Conservation (phyloP, 2,113 vertebrate genomes). For the Tachuris rubrigastra region DNA sequence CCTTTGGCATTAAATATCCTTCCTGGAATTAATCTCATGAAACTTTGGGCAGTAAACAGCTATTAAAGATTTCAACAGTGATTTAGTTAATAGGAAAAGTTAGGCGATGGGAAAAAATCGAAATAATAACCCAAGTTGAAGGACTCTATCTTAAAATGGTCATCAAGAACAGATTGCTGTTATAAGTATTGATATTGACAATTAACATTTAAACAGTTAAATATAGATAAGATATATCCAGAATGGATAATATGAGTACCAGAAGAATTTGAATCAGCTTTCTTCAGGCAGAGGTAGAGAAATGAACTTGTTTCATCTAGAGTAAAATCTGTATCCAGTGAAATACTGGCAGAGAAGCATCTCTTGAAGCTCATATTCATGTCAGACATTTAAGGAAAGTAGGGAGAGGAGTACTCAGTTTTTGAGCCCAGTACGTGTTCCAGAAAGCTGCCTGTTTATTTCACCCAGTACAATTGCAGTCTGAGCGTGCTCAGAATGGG, state of each 20-base stretch:
- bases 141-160: background rate
- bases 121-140: background rate
- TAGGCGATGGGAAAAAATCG: background rate
- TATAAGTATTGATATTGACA: background rate
- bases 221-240: background rate
- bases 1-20: background rate
- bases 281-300: background rate
- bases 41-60: background rate
- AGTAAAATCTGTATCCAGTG: background rate
- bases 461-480: rapidly evolving
- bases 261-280: background rate
- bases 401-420: background rate
- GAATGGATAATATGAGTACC: background rate
- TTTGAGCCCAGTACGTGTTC: background rate
- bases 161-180: background rate
- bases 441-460: background rate
- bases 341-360: background rate
- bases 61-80: background rate
- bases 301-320: background rate
- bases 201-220: background rate
- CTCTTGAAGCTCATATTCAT: background rate
- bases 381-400: background rate
- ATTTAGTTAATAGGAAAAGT: background rate
- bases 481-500: background rate
- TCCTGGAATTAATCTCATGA: background rate